These are phyloP conservation scores for Poeciliopsis occidentalis DNA, from an alignment of 2,113 vertebrate genomes.

Conservation along the genomic window DNA sequence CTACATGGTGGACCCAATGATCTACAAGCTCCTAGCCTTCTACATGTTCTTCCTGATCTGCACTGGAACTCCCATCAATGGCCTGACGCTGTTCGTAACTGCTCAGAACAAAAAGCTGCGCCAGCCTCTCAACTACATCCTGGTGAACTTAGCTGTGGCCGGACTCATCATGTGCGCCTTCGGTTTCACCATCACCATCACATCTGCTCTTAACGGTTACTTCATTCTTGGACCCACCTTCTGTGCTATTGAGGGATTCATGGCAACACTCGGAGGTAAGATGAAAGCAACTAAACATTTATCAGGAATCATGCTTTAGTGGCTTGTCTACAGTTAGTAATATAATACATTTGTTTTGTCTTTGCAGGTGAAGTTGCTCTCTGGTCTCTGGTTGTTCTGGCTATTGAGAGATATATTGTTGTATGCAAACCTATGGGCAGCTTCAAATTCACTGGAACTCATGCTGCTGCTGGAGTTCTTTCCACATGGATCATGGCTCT, in stretches of 20 bases:
- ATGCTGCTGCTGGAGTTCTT: slow-evolving; percentile 75
- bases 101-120: slow-evolving; percentile 84
- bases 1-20: slow-evolving; percentile 75
- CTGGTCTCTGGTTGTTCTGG: slow-evolving; percentile 85
- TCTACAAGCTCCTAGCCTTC: slow-evolving; percentile 75
- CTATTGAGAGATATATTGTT: slow-evolving; percentile 83
- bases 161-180: slow-evolving; percentile 80
- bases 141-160: slow-evolving; percentile 82
- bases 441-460: slow-evolving; percentile 79
- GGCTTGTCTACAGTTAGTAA: neutral
- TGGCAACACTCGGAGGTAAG: slow-evolving; percentile 80
- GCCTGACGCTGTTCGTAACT: slow-evolving; percentile 82
- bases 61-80: slow-evolving; percentile 82
- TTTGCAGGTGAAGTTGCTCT: slow-evolving; percentile 77
- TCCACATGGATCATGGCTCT: slow-evolving; percentile 85
- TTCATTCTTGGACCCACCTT: slow-evolving; percentile 74
- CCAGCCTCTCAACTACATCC: slow-evolving; percentile 85
- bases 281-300: rapidly evolving
- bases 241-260: slow-evolving; percentile 81
- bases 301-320: neutral
- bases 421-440: slow-evolving; percentile 86
- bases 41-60: slow-evolving; percentile 87
- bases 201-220: slow-evolving; percentile 76
- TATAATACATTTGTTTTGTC: neutral
- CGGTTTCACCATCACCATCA: slow-evolving; percentile 82